phyloP scores from a whole-genome alignment of 1,140 invertebrate species.

The Apis mellifera region Amel_HAv3.1 CM009935.2:75001-75500 shows the following conservation, averaged over 20 bases:
- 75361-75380: constrained; percentile 22
- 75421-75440: constrained; percentile 9
- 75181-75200: too few relatives aligned
- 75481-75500: background rate
- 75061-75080: too few relatives aligned
- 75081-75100: too few relatives aligned
- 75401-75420: constrained; percentile 4
- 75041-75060: too few relatives aligned
- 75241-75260: background rate
- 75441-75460: constrained; percentile 12
- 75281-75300: background rate
- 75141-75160: too few relatives aligned
- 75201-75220: too few relatives aligned
- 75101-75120: too few relatives aligned
- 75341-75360: background rate
- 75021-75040: too few relatives aligned
- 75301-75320: background rate
- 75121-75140: too few relatives aligned
- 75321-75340: background rate
- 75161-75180: too few relatives aligned
- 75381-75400: background rate
- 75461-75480: background rate
- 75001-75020: too few relatives aligned
- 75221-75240: background rate
- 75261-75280: background rate